Conservation (phyloP, 2,888 invertebrate species). For the Kryphioiulus occultus region DNA sequence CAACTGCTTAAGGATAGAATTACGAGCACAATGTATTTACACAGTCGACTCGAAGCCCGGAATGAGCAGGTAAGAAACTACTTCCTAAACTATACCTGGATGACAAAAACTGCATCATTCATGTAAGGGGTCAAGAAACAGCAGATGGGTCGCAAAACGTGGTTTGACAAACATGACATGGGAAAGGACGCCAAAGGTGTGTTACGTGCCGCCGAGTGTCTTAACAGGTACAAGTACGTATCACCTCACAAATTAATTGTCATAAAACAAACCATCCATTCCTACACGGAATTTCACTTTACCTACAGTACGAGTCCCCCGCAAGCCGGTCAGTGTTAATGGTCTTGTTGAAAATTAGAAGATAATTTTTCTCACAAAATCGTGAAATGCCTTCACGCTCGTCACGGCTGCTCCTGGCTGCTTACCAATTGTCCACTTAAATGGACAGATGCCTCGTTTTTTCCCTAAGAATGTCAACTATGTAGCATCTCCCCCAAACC, state of each 20-base stretch:
- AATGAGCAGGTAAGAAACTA: no score
- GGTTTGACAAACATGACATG: not conserved
- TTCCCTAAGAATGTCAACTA: not conserved
- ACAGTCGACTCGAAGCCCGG: no score
- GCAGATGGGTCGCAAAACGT: not conserved
- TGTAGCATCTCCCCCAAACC: not conserved
- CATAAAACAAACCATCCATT: not conserved
- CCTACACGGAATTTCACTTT: not conserved
- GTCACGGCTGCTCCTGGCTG: not conserved
- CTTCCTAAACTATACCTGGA: no score
- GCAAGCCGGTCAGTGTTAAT: not conserved
- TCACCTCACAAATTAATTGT: not conserved
- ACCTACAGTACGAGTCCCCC: not conserved
- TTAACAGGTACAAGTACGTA: not conserved
- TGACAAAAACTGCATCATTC: no score
- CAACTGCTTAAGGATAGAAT: no score
- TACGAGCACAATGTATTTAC: no score
- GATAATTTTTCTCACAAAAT: conserved; percentile 2
- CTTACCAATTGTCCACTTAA: conserved; percentile 23
- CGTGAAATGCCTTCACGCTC: not conserved
- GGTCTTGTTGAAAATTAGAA: not conserved
- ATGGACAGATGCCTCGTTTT: conserved; percentile 23
- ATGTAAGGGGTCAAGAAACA: not conserved
- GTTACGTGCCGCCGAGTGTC: not conserved
- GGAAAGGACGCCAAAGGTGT: not conserved